These are phyloP conservation scores for Talpa occidentalis DNA, from an alignment of 2,113 vertebrate genomes.

Conservation along the genomic window DNA sequence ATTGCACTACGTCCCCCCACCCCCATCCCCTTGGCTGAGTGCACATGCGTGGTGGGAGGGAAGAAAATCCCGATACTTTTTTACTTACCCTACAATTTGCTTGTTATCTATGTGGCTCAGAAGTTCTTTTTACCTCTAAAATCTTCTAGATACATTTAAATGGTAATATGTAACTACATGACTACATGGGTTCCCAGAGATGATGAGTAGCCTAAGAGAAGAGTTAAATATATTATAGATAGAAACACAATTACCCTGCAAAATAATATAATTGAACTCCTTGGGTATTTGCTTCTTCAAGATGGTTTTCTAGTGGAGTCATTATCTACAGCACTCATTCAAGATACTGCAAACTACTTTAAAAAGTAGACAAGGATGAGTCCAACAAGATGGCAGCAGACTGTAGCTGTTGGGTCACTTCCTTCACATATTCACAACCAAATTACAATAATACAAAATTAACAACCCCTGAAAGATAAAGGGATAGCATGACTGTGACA, in stretches of 20 bases:
- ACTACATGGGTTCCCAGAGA: background rate
- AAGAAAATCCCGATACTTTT: too few species aligned
- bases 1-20: too few species aligned
- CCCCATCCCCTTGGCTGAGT: too few species aligned
- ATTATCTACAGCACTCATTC: background rate
- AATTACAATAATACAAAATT: too few species aligned
- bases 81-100: too few species aligned
- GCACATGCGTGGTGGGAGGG: too few species aligned
- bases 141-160: background rate
- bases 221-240: background rate
- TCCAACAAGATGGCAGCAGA: too few species aligned
- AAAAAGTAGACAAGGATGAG: too few species aligned
- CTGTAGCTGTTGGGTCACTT: too few species aligned
- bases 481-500: too few species aligned
- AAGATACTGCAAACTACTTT: background rate
- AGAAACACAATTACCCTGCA: background rate
- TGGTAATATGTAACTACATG: background rate
- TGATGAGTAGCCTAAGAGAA: background rate
- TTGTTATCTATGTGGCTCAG: background rate
- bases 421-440: too few species aligned
- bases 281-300: background rate
- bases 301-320: background rate
- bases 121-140: background rate
- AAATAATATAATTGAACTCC: background rate
- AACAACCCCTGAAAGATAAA: too few species aligned